Evolutionary conservation across 2,113 vertebrate species (phyloP).

Genomic region (Trachemys scripta): DNA sequence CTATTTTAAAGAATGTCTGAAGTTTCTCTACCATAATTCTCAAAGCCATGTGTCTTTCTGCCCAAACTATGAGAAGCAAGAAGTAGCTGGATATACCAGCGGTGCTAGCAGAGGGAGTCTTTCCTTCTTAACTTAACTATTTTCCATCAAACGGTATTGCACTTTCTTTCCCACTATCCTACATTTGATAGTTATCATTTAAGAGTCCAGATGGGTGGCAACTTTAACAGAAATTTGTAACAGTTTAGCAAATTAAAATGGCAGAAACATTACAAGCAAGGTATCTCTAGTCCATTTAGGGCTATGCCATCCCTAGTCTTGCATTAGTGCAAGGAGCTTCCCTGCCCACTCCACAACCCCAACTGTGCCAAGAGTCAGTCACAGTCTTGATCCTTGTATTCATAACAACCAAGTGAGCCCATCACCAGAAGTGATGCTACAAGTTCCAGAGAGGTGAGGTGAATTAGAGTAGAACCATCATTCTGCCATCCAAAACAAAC

Average conservation of each 20-base stretch:
- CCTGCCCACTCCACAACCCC: background rate
- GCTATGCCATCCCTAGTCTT: rapidly evolving
- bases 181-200: background rate
- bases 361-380: background rate
- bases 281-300: rapidly evolving
- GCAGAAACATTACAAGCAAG: rapidly evolving
- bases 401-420: background rate
- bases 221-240: background rate
- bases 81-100: background rate
- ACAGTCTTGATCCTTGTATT: background rate
- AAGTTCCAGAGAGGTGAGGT: background rate
- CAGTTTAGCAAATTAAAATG: background rate
- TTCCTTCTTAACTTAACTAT: background rate
- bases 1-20: conserved; percentile 43
- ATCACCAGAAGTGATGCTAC: background rate
- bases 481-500: background rate
- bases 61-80: background rate
- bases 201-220: background rate
- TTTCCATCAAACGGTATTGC: background rate
- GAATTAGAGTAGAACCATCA: background rate
- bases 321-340: background rate
- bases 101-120: background rate
- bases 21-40: background rate
- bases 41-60: background rate
- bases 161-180: background rate